These are phyloP conservation scores for Ceramica pisi DNA, from an alignment of 2,888 invertebrate genomes.

Conservation along the genomic window DNA sequence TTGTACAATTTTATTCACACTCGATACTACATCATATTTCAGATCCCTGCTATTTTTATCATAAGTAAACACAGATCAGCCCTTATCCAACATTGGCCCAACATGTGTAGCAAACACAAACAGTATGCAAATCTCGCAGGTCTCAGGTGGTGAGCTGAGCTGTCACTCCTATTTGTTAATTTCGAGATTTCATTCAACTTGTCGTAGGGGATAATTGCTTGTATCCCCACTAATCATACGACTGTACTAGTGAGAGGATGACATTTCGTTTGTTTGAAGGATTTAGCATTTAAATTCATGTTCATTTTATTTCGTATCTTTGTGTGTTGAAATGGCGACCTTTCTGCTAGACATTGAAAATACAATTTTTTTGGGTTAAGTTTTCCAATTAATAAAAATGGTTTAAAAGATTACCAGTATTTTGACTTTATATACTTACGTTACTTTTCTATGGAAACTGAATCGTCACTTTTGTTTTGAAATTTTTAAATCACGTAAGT, in stretches of 20 bases:
- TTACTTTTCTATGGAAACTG: too few species aligned
- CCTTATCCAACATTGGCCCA: conserved; percentile 41
- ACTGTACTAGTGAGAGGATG: conserved; percentile 3
- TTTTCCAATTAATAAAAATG: too few species aligned
- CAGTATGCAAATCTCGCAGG: conserved; percentile 48
- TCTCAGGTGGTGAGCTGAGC: conserved; percentile 51
- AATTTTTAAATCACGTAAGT: conserved; percentile 1
- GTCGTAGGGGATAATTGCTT: conserved; percentile 41
- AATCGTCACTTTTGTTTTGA: not conserved
- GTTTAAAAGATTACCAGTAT: too few species aligned
- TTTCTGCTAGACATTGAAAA: too few species aligned
- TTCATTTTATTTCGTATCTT: too few species aligned
- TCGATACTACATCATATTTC: too few species aligned
- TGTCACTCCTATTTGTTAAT: conserved; percentile 56
- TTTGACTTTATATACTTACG: too few species aligned
- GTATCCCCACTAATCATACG: conserved; percentile 12
- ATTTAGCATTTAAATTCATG: not conserved
- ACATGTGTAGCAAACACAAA: conserved; percentile 31
- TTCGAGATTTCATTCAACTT: conserved; percentile 53
- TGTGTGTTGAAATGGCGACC: too few species aligned
- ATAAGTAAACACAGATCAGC: not conserved
- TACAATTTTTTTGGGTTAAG: too few species aligned
- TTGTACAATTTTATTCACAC: too few species aligned
- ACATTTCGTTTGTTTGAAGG: conserved; percentile 2
- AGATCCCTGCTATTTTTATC: not conserved